Evolutionary conservation across 2,888 invertebrate genomes (phyloP), one percentile per base, ranked within the genome.

Genomic region (Cecidostiba fungosa): DNA sequence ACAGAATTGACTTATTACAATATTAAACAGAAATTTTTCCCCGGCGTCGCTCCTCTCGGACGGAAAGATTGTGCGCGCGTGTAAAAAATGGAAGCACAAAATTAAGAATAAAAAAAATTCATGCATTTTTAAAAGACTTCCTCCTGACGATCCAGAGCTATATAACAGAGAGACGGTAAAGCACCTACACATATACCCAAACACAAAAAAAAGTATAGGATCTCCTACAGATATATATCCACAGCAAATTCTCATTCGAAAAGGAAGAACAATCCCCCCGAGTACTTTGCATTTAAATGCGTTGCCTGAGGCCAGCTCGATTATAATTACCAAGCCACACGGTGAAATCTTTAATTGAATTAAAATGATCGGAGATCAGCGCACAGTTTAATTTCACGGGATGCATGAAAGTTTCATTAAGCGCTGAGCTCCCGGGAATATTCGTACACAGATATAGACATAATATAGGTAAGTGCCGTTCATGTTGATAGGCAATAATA

Each of bases 311-410:
- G n/a, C 70, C 29, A 39, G n/a, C 16, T 16, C 50, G 70, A 50
- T n/a, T 79, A 36, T 54, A 79, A 50, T 50, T 73, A 81, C 43
- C 14, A 47, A 1, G 66, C 66, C 43, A 12, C 43, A 12, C 10
- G 43, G 43, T 43, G 47, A 74, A 72, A 82, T 74, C 74, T 82
- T 82, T 74, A 66, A 82, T 74, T 82, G 74, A 43, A 43, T 43
- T 43, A 74, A 82, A 62, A 26, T 73, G 59, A 73, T 79, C 69
- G 12, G 3, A n/a, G 3, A 19, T 5, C 2, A 19, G 5, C n/a
- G 62, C 16, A 12, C 69, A 50, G 23, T 79, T 79, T 70, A 79
- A 79, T 36, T 79, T 79, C 32, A 3, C 16, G n/a, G 12, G 1
- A 6, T 4, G 4, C 14, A 29, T 81, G 43, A 73, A 81, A 39